A percentile compares a stretch with the other conserved stretches of the same genome.
Evolutionary conservation across 2,888 invertebrate species (phyloP).

Genomic region (Machimus rusticus): DNA sequence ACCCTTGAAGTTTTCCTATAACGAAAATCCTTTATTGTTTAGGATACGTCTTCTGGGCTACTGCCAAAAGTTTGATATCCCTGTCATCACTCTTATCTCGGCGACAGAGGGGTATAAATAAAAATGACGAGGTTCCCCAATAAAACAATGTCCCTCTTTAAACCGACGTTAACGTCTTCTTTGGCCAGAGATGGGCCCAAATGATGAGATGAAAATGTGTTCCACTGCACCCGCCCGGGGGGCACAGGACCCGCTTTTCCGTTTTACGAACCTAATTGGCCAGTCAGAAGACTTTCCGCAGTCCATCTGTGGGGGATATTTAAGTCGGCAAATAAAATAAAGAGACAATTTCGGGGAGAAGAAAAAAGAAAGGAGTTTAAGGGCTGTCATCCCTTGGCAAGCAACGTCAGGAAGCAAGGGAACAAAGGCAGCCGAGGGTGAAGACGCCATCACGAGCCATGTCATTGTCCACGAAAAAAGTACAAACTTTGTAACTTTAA

Average conservation of each 20-base stretch:
- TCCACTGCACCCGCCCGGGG: not conserved
- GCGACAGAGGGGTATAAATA: not conserved
- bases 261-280: not conserved
- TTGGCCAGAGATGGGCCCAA: not conserved
- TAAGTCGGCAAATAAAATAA: slow-evolving; percentile 12
- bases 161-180: not conserved
- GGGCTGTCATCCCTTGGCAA: not conserved
- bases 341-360: not conserved
- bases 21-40: not conserved
- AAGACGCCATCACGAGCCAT: not conserved
- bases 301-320: not conserved
- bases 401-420: not conserved
- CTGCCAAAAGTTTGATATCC: not conserved
- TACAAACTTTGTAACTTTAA: slow-evolving; percentile 16
- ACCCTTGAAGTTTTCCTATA: not conserved
- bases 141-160: not conserved
- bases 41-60: not conserved
- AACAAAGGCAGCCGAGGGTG: not conserved
- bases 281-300: not conserved
- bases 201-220: not conserved
- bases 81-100: not conserved
- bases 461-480: not conserved
- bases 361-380: not conserved
- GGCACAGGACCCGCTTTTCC: not conserved
- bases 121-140: not conserved